phyloP scores from a whole-genome alignment of 2,113 vertebrate species.

The Ammodramus savannarum region DNA sequence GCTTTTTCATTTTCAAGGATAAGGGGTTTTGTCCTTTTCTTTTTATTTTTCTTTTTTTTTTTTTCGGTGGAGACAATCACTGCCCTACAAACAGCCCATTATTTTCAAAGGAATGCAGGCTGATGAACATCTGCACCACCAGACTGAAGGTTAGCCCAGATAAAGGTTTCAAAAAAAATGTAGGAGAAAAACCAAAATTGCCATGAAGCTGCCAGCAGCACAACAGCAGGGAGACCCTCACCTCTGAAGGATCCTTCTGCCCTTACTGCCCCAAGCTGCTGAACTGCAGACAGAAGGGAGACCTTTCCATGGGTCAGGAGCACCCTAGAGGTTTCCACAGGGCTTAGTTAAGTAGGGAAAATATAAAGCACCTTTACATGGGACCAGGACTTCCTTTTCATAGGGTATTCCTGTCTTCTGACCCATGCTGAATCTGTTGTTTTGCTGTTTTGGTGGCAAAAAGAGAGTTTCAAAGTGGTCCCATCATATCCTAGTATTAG shows the following conservation, averaged over 20 bases:
- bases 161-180: not conserved
- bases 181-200: not conserved
- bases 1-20: not conserved
- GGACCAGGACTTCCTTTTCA: not conserved
- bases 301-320: not conserved
- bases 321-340: not conserved
- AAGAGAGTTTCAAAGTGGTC: not conserved
- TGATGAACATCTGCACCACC: slow-evolving; percentile 10
- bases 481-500: not conserved
- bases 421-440: not conserved
- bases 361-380: not conserved
- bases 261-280: not conserved
- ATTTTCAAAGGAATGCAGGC: slow-evolving; percentile 40
- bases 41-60: not conserved
- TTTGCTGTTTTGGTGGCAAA: not conserved
- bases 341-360: not conserved
- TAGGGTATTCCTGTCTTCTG: not conserved
- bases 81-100: slow-evolving; percentile 9
- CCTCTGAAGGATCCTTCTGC: not conserved
- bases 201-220: not conserved
- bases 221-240: not conserved
- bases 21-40: not conserved
- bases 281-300: not conserved
- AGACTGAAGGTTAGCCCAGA: not conserved
- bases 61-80: not conserved